Percentiles rank a stretch among this genome's conserved stretches.
These are phyloP conservation scores for Lepus europaeus DNA, from an alignment of 2,113 vertebrate species.

Conservation along the genomic window DNA sequence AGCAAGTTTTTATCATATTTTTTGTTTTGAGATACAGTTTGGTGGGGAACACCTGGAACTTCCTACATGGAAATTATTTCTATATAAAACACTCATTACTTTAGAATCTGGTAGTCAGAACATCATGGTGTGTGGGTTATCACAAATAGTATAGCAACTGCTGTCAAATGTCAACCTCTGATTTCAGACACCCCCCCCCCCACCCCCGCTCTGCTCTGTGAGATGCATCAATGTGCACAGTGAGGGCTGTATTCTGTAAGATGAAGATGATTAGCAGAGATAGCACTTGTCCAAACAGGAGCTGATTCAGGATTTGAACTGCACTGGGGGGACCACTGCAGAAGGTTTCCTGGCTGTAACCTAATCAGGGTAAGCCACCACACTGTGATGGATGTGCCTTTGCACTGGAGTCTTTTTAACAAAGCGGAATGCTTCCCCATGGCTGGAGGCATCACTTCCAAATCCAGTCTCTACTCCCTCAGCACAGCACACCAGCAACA, in stretches of 20 bases:
- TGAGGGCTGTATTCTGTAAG: neutral
- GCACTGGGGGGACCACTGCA: accelerated
- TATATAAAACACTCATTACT: neutral
- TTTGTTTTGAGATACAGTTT: neutral
- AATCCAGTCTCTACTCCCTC: neutral
- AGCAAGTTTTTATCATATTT: neutral
- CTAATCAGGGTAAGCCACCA: neutral
- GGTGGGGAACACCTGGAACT: neutral
- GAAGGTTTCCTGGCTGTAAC: neutral
- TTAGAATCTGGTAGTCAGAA: neutral
- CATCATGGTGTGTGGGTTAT: neutral
- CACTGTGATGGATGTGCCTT: neutral
- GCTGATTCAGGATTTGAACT: neutral
- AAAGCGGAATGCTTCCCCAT: neutral
- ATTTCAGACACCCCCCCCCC: neutral
- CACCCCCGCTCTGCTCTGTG: neutral
- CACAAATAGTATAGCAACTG: neutral
- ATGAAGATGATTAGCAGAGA: neutral
- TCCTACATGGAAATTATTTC: neutral
- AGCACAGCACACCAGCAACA: neutral
- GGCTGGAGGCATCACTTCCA: neutral
- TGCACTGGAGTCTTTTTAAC: neutral
- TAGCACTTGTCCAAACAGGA: neutral
- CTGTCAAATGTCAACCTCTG: neutral
- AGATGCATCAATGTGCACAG: accelerated